phyloP scores from a whole-genome alignment of 2,113 vertebrate species.

The Mionectes macconnelli region DNA sequence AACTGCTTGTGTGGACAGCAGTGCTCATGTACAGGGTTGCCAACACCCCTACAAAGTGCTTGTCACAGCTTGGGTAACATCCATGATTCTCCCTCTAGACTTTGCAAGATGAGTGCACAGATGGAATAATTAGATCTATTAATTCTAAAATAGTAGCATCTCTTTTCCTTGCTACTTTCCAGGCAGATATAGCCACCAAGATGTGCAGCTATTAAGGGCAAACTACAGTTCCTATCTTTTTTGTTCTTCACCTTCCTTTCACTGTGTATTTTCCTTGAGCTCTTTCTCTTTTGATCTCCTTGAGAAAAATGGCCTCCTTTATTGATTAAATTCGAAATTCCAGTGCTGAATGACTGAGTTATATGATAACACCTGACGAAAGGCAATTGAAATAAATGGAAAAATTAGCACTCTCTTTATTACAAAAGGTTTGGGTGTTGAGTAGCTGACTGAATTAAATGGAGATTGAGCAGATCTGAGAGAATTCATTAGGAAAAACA shows the following conservation, averaged over 20 bases:
- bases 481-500: slow-evolving; percentile 28
- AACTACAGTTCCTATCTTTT: not conserved
- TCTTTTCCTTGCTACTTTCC: not conserved
- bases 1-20: not conserved
- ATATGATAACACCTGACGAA: slow-evolving; percentile 19
- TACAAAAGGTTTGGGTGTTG: slow-evolving; percentile 40
- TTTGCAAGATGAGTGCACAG: not conserved
- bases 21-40: not conserved
- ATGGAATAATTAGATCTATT: not conserved
- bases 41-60: not conserved
- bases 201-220: not conserved
- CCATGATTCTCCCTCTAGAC: not conserved
- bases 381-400: slow-evolving; percentile 52
- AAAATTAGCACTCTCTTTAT: slow-evolving; percentile 48
- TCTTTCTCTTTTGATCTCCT: slow-evolving; percentile 17
- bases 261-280: slow-evolving; percentile 2
- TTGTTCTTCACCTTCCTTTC: not conserved
- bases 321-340: slow-evolving; percentile 68
- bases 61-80: not conserved
- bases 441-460: slow-evolving; percentile 58
- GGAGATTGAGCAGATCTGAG: slow-evolving; percentile 31
- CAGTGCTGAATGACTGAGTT: slow-evolving; percentile 21
- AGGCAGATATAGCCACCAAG: not conserved
- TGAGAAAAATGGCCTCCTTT: slow-evolving; percentile 30
- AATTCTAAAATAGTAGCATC: not conserved